Percentiles rank a stretch among this genome's conserved stretches.
Evolutionary conservation across 2,888 invertebrate genomes (phyloP).

Genomic region (Heteromurus nitidus): DNA sequence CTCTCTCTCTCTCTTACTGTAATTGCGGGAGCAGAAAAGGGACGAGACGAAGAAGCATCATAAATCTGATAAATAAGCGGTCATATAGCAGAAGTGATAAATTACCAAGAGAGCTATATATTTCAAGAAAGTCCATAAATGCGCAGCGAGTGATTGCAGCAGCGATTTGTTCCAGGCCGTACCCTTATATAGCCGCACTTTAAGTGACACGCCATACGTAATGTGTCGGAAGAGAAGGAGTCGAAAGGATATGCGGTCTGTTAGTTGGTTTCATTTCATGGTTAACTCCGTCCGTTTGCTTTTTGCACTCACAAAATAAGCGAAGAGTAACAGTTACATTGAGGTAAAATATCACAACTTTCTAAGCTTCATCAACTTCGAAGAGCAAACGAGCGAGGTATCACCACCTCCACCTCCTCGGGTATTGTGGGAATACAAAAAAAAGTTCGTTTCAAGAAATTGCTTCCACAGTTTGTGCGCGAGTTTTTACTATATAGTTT

Average conservation of each 20-base stretch:
- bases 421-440: constrained; percentile 2
- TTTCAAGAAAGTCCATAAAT: constrained; percentile 10
- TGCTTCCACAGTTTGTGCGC: no score
- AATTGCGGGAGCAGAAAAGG: background rate
- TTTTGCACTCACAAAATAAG: background rate
- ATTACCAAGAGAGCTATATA: constrained; percentile 23
- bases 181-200: constrained; percentile 5
- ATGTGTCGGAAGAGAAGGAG: background rate
- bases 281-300: background rate
- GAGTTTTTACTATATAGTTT: no score
- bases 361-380: no score
- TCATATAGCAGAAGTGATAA: constrained; percentile 30
- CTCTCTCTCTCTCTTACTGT: no score
- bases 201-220: constrained; percentile 7
- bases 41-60: background rate
- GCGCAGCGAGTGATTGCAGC: constrained; percentile 2
- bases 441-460: background rate
- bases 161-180: constrained; percentile 20
- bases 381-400: background rate
- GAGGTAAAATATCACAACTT: constrained; percentile 8
- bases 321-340: no score
- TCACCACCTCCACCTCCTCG: background rate
- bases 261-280: background rate
- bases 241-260: constrained; percentile 8
- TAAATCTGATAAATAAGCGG: constrained; percentile 38